Percentiles rank a stretch among this genome's conserved stretches.
phyloP scores from a whole-genome alignment of 1,140 invertebrate species.

The Drosophila tani region DNA sequence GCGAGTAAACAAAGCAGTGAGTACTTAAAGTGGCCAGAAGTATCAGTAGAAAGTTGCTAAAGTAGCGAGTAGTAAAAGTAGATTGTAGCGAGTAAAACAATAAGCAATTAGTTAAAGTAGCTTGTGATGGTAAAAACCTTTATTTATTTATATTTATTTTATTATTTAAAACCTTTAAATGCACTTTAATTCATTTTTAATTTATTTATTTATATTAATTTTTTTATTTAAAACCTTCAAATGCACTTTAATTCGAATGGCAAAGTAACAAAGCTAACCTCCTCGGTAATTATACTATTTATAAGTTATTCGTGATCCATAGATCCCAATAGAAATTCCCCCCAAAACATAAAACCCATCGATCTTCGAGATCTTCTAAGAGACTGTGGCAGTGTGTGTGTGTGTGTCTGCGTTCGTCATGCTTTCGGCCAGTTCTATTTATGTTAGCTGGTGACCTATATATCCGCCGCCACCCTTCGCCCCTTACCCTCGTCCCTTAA shows the following conservation, averaged over 20 bases:
- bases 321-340: neutral
- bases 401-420: conserved; percentile 4
- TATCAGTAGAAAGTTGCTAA: too few species aligned
- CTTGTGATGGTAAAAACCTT: too few species aligned
- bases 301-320: neutral
- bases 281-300: neutral
- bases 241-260: neutral
- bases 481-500: conserved; percentile 17
- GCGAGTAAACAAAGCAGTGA: too few species aligned
- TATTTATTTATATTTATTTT: too few species aligned
- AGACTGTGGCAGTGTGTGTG: neutral
- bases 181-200: neutral
- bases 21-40: too few species aligned
- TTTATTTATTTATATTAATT: too few species aligned
- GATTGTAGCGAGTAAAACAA: neutral
- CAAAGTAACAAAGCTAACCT: neutral
- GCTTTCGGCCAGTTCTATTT: conserved; percentile 48
- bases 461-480: conserved; percentile 11
- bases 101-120: too few species aligned
- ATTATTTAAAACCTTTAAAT: neutral
- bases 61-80: neutral
- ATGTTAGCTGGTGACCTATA: conserved; percentile 69
- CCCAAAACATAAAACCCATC: neutral
- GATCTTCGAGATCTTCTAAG: neutral
- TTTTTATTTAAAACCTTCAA: too few species aligned